phyloP scores from a whole-genome alignment of 2,888 invertebrate genomes.

The Cephonodes hylas region DNA sequence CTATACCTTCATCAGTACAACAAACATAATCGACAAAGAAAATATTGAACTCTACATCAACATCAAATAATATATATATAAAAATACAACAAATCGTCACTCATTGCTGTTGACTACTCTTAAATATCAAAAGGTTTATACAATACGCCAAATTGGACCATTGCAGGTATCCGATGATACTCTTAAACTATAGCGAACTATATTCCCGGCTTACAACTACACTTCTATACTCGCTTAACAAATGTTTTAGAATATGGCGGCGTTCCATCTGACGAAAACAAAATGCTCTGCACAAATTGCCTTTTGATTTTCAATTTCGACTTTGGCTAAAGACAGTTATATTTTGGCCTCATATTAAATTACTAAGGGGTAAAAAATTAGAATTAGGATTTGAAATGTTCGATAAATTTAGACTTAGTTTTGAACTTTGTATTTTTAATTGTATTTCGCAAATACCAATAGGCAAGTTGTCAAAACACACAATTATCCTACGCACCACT shows the following conservation, averaged over 20 bases:
- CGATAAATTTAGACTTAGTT: neutral
- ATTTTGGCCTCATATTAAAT: neutral
- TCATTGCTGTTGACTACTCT: neutral
- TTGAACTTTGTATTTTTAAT: neutral
- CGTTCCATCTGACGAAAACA: neutral
- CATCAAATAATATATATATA: neutral
- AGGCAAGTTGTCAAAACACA: neutral
- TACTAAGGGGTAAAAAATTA: neutral
- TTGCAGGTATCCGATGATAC: slow-evolving; percentile 19
- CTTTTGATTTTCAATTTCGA: neutral
- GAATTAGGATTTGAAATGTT: neutral
- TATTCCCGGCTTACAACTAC: slow-evolving; percentile 13
- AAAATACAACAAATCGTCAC: neutral
- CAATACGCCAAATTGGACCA: slow-evolving; percentile 24
- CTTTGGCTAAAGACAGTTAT: neutral
- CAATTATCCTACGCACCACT: neutral
- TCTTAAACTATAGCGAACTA: slow-evolving; percentile 18
- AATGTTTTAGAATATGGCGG: slow-evolving; percentile 8
- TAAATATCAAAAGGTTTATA: slow-evolving; percentile 11
- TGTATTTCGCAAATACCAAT: neutral
- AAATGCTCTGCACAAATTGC: slow-evolving; percentile 1
- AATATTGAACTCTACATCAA: neutral
- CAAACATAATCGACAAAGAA: neutral
- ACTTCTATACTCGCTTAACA: slow-evolving; percentile 4
- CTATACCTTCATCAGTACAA: neutral